phyloP scores from a whole-genome alignment of 2,888 invertebrate species.

The Nipponacmea schrenckii region DNA sequence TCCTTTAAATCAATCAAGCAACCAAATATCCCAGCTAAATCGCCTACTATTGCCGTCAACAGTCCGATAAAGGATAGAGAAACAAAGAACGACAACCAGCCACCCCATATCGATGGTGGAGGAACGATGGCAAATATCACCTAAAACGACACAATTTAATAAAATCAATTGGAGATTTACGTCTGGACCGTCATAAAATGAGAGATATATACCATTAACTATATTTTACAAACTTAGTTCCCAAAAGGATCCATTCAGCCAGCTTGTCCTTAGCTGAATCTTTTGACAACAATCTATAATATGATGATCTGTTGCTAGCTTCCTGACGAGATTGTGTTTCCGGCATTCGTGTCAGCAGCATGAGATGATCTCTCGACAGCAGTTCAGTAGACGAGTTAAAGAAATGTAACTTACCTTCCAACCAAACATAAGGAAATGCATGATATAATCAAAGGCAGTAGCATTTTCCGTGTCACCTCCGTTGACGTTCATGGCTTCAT shows the following conservation, averaged over 20 bases:
- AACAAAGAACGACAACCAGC: conserved; percentile 73
- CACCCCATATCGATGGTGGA: conserved; percentile 72
- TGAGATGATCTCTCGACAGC: too few species aligned
- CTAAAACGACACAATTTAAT: conserved; percentile 52
- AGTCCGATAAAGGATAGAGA: conserved; percentile 72
- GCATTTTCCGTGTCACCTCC: conserved; percentile 74
- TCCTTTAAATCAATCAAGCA: conserved; percentile 72
- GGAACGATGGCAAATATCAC: conserved; percentile 71
- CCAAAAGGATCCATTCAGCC: too few species aligned
- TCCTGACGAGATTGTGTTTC: too few species aligned
- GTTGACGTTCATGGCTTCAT: conserved; percentile 73
- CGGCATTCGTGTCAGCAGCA: too few species aligned
- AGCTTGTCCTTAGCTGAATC: too few species aligned
- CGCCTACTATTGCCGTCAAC: conserved; percentile 73
- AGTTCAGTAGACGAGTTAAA: too few species aligned
- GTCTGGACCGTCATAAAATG: too few species aligned
- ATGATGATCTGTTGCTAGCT: too few species aligned
- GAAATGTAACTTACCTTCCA: conserved; percentile 69
- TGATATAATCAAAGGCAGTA: conserved; percentile 70
- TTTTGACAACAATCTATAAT: too few species aligned
- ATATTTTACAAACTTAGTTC: too few species aligned
- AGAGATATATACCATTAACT: too few species aligned
- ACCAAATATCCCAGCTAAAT: conserved; percentile 73
- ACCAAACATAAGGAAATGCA: conserved; percentile 73
- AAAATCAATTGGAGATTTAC: neutral